Percentiles rank a stretch among this genome's conserved stretches.
These are phyloP conservation scores for Callaeas wilsoni DNA, from an alignment of 2,113 vertebrate genomes.

Conservation along the genomic window DNA sequence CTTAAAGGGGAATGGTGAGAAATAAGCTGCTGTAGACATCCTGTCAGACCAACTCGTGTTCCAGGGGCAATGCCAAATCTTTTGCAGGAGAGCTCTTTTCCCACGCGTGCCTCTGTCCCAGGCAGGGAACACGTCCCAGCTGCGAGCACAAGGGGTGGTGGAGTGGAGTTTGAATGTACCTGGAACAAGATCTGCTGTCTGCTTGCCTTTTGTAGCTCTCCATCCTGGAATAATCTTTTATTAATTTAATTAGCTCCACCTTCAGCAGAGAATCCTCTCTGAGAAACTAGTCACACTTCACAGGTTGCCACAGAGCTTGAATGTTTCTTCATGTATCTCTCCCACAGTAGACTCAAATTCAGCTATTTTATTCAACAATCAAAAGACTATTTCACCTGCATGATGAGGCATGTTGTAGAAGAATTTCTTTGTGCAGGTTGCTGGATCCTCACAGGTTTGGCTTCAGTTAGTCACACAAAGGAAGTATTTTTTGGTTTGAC, in stretches of 20 bases:
- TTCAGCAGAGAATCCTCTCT: not conserved
- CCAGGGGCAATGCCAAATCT: not conserved
- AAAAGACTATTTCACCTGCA: not conserved
- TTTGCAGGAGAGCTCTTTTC: not conserved
- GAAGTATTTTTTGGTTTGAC: not conserved
- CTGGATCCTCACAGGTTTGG: not conserved
- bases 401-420: not conserved
- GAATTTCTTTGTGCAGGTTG: not conserved
- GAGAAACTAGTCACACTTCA: not conserved
- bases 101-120: rapidly evolving
- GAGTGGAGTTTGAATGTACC: not conserved
- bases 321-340: not conserved
- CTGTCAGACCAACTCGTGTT: not conserved
- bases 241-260: not conserved
- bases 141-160: not conserved
- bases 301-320: not conserved
- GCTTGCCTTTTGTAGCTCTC: not conserved
- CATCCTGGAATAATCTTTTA: not conserved
- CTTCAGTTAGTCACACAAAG: not conserved
- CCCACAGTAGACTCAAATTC: not conserved
- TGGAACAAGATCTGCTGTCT: not conserved
- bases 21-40: not conserved
- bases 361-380: not conserved
- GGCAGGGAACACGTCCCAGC: not conserved
- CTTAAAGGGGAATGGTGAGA: not conserved